These are phyloP conservation scores for Xestia c-nigrum DNA, from an alignment of 2,888 invertebrate genomes.

Conservation along the genomic window DNA sequence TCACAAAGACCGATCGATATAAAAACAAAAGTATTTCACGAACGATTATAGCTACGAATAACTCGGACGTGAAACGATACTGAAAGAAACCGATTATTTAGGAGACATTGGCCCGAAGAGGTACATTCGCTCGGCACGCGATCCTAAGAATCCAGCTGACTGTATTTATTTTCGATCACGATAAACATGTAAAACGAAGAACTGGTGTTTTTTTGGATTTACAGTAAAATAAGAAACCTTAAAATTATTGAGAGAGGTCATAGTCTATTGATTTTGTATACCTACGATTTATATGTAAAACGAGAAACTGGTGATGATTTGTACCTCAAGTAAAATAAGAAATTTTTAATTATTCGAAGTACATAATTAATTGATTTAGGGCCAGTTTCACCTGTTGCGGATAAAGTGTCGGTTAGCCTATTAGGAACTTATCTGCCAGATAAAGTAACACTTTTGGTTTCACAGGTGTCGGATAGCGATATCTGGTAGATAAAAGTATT, in stretches of 20 bases:
- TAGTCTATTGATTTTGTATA: neutral
- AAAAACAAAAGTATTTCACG: conserved; percentile 40
- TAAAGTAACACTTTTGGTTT: too few species aligned
- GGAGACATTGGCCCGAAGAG: conserved; percentile 92
- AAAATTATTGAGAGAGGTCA: neutral
- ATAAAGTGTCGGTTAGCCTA: too few species aligned
- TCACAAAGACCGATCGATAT: conserved; percentile 24
- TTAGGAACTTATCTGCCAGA: too few species aligned
- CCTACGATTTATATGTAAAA: too few species aligned
- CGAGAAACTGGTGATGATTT: too few species aligned
- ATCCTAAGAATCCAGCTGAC: conserved; percentile 81
- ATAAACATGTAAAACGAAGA: conserved; percentile 8
- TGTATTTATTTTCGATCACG: conserved; percentile 24
- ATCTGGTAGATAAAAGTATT: too few species aligned
- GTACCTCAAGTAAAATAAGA: too few species aligned
- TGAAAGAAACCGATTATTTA: conserved; percentile 57
- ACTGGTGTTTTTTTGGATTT: neutral
- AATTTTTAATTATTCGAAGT: too few species aligned
- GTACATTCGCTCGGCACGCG: conserved; percentile 60
- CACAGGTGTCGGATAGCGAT: too few species aligned
- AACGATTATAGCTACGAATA: conserved; percentile 28
- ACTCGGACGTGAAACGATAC: conserved; percentile 56
- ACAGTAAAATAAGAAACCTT: neutral
- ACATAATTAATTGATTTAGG: too few species aligned
- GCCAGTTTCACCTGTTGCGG: too few species aligned